Conservation (phyloP, 1,140 invertebrate species). For the Eupristina koningsbergeri region DNA sequence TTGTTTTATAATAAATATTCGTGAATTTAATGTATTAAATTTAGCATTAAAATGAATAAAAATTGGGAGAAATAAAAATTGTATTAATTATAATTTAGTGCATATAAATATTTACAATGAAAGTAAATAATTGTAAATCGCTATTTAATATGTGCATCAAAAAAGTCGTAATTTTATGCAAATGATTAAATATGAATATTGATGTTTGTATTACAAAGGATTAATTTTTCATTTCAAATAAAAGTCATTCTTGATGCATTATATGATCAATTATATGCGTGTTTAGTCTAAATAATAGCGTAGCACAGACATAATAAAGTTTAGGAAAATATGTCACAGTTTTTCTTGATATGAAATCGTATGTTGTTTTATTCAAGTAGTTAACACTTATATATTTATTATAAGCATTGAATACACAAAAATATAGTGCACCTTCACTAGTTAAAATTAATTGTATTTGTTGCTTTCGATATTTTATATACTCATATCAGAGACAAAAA, state of each 20-base stretch:
- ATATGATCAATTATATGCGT: background rate
- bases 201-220: no score
- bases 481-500: background rate
- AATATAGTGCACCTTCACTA: background rate
- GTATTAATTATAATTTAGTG: background rate
- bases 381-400: background rate
- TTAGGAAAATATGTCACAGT: background rate
- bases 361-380: background rate
- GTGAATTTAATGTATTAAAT: background rate
- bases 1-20: background rate
- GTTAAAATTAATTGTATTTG: background rate
- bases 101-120: background rate
- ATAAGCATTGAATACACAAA: background rate
- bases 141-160: background rate
- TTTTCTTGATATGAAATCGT: no score
- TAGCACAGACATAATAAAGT: background rate
- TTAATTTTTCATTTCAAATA: background rate
- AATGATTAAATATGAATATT: background rate
- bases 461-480: constrained; percentile 9
- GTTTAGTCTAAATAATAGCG: background rate
- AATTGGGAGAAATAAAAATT: background rate
- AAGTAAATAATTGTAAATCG: background rate
- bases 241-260: background rate
- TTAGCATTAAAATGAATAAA: background rate
- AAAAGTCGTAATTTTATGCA: background rate